These are phyloP conservation scores for Limulus polyphemus DNA, from an alignment of 2,888 invertebrate genomes.

Conservation along the genomic window DNA sequence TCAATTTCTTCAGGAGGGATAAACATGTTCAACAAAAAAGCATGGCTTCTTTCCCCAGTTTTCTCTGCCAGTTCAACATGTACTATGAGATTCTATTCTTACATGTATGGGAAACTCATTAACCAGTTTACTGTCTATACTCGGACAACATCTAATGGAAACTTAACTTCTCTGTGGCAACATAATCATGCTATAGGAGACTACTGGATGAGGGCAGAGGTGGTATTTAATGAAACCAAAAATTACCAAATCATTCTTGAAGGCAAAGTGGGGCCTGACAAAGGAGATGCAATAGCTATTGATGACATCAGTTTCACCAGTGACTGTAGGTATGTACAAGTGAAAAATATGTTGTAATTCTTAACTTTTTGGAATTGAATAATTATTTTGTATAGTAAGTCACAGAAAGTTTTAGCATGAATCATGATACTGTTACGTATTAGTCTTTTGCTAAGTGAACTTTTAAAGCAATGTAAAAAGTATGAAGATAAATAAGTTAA, in stretches of 20 bases:
- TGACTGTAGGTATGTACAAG: constrained; percentile 17
- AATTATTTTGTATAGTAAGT: too few species aligned
- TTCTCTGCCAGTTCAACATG: constrained; percentile 8
- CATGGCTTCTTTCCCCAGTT: constrained; percentile 18
- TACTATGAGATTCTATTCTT: constrained; percentile 21
- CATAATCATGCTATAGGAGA: constrained; percentile 13
- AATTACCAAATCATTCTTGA: constrained; percentile 20
- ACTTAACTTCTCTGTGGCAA: constrained; percentile 6
- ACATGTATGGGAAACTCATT: constrained; percentile 19
- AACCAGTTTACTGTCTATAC: constrained; percentile 15
- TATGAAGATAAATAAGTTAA: too few species aligned
- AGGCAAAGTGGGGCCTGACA: constrained; percentile 11
- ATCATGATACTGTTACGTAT: too few species aligned
- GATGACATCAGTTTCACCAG: constrained; percentile 22
- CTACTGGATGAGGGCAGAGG: constrained; percentile 17
- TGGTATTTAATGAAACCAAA: constrained; percentile 5
- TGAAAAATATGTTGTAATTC: too few species aligned
- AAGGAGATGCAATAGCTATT: constrained; percentile 17
- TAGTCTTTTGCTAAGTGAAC: too few species aligned
- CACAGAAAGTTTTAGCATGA: too few species aligned
- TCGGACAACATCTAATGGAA: background rate
- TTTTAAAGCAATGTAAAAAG: too few species aligned
- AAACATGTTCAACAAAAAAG: constrained; percentile 8
- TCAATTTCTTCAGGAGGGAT: constrained; percentile 2
- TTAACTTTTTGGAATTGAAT: too few species aligned